Evolutionary conservation across 2,888 invertebrate genomes (phyloP).

Genomic region (Eilema caniola): DNA sequence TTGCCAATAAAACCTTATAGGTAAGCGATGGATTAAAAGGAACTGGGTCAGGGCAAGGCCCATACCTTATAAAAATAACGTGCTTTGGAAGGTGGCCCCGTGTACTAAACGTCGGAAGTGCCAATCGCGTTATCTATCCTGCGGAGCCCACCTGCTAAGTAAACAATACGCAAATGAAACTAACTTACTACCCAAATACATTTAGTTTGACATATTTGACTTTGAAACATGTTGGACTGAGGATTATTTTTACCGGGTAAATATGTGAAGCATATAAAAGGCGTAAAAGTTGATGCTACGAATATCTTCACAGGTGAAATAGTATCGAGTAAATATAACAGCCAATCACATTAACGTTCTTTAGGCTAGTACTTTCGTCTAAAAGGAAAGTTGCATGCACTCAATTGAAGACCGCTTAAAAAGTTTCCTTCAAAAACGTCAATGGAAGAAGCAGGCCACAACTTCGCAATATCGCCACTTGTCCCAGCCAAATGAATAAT

Average conservation of each 20-base stretch:
- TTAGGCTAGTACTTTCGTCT: slow-evolving; percentile 58
- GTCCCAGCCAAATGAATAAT: slow-evolving; percentile 71
- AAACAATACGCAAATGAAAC: slow-evolving; percentile 57
- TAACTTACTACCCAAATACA: slow-evolving; percentile 45
- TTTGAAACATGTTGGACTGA: slow-evolving; percentile 43
- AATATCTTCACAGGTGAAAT: slow-evolving; percentile 48
- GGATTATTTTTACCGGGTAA: slow-evolving; percentile 39
- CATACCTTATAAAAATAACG: slow-evolving; percentile 81
- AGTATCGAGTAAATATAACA: slow-evolving; percentile 53
- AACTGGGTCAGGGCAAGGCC: slow-evolving; percentile 84
- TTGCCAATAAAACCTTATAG: slow-evolving; percentile 87
- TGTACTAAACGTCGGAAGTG: slow-evolving; percentile 63
- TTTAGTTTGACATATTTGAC: slow-evolving; percentile 38
- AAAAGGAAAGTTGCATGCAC: slow-evolving; percentile 77
- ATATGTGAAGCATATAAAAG: slow-evolving; percentile 38
- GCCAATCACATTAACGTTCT: slow-evolving; percentile 66
- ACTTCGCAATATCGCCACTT: slow-evolving; percentile 75
- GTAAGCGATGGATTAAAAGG: slow-evolving; percentile 86
- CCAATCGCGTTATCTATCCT: slow-evolving; percentile 67
- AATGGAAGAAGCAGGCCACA: slow-evolving; percentile 62
- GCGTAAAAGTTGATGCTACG: slow-evolving; percentile 40
- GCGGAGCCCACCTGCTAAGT: slow-evolving; percentile 54
- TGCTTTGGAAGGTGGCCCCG: slow-evolving; percentile 67
- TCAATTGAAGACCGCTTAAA: slow-evolving; percentile 70
- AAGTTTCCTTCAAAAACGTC: slow-evolving; percentile 65